phyloP scores from a whole-genome alignment of 2,797 vertebrate species.

The Momotus momota region DNA sequence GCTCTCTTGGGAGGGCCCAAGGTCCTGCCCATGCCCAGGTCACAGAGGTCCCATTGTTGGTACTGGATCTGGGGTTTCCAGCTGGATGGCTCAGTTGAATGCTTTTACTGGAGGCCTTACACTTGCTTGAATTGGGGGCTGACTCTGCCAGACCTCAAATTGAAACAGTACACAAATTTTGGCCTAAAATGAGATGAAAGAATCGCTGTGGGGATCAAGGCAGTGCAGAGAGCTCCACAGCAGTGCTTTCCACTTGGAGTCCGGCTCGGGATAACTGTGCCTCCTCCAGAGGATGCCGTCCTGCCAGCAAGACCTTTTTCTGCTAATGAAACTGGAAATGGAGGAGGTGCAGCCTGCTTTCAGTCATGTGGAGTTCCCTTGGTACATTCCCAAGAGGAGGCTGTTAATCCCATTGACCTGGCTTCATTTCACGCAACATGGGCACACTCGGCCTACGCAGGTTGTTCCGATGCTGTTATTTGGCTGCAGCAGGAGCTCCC shows the following conservation, averaged over 20 bases:
- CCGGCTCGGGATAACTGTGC: accelerated
- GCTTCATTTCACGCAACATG: not conserved
- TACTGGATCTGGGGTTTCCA: not conserved
- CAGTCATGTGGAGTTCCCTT: not conserved
- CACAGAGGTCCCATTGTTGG: not conserved
- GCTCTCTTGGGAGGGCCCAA: not conserved
- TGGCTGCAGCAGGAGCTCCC: not conserved
- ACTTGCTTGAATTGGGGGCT: not conserved
- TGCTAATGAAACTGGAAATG: not conserved
- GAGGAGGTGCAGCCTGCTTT: not conserved
- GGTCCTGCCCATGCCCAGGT: not conserved
- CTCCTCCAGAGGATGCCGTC: accelerated
- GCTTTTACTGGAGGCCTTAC: not conserved
- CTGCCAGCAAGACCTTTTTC: not conserved
- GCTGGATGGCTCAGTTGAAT: not conserved
- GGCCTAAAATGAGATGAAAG: not conserved
- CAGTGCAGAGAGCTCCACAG: not conserved
- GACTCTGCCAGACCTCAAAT: not conserved
- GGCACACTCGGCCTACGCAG: not conserved
- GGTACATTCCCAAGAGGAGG: not conserved
- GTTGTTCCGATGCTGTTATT: not conserved
- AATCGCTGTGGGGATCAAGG: not conserved
- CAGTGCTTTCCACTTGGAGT: accelerated
- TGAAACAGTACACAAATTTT: not conserved
- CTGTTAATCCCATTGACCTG: constrained; percentile 4